A percentile compares a stretch with the other conserved stretches of the same genome.
Conservation (phyloP, 2,888 invertebrate genomes). For the Girardia tigrina region DNA sequence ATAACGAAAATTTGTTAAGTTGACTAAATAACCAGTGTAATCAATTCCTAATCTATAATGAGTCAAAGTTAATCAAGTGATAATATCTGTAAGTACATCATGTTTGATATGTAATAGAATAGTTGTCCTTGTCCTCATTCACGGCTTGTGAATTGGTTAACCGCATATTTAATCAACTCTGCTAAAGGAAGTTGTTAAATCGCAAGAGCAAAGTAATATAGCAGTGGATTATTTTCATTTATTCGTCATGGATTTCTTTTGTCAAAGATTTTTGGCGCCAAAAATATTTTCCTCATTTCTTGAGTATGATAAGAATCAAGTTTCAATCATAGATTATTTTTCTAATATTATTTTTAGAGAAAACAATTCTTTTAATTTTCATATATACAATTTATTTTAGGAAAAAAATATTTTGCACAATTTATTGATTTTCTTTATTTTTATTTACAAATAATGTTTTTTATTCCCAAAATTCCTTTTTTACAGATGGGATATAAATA, state of each 20-base stretch:
- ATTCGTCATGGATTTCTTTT: conserved; percentile 19
- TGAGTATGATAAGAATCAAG: too few species aligned
- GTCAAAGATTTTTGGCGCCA: not conserved
- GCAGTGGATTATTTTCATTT: not conserved
- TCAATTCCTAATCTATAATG: conserved; percentile 1
- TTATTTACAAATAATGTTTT: too few species aligned
- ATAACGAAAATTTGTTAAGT: too few species aligned
- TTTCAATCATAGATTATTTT: too few species aligned
- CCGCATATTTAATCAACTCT: conserved; percentile 17
- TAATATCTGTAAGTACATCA: conserved; percentile 3
- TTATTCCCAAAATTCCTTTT: too few species aligned
- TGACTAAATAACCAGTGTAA: not conserved
- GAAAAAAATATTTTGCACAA: too few species aligned
- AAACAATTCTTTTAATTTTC: too few species aligned
- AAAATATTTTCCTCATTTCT: not conserved
- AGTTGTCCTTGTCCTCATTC: conserved; percentile 4
- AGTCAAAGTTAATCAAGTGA: conserved; percentile 8
- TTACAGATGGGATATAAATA: too few species aligned
- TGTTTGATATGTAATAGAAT: not conserved
- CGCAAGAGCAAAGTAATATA: not conserved
- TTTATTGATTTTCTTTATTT: too few species aligned
- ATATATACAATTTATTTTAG: too few species aligned
- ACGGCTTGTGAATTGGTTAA: not conserved
- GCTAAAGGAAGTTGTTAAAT: conserved; percentile 20
- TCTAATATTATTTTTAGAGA: too few species aligned